A percentile compares a stretch with the other conserved stretches of the same genome.
phyloP scores from a whole-genome alignment of 2,113 vertebrate genomes.

The Emberiza fucata region DNA sequence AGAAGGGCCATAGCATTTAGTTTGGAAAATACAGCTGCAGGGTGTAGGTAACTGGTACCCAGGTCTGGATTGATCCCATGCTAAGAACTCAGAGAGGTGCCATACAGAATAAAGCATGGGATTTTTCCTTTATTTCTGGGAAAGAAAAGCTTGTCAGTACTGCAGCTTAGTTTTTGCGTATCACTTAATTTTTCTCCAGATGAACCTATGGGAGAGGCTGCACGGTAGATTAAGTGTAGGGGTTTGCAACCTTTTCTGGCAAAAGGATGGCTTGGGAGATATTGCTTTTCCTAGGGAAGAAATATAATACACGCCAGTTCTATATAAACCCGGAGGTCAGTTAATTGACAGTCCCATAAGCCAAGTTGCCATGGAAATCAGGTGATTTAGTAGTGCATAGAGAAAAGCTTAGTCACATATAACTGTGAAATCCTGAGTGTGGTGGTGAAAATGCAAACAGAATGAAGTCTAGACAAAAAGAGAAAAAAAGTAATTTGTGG shows the following conservation, averaged over 20 bases:
- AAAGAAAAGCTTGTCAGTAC: neutral
- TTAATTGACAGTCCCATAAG: neutral
- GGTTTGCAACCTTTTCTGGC: neutral
- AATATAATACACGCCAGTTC: neutral
- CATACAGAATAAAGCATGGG: neutral
- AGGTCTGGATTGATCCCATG: neutral
- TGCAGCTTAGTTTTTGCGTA: neutral
- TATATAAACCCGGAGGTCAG: neutral
- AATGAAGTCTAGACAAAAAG: neutral
- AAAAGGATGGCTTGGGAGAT: neutral
- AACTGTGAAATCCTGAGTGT: neutral
- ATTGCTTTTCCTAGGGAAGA: neutral
- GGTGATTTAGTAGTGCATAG: neutral
- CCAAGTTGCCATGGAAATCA: neutral
- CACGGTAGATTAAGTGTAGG: neutral
- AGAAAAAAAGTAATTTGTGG: neutral
- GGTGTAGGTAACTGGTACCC: neutral
- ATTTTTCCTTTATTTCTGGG: neutral
- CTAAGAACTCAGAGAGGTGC: neutral
- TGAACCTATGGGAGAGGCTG: neutral
- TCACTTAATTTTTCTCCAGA: neutral
- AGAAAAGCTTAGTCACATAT: neutral
- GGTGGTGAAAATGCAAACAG: neutral
- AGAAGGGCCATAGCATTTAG: neutral
- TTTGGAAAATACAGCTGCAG: neutral